phyloP scores from a whole-genome alignment of 2,888 invertebrate species.

The Rhimphoctona megacephalus region DNA sequence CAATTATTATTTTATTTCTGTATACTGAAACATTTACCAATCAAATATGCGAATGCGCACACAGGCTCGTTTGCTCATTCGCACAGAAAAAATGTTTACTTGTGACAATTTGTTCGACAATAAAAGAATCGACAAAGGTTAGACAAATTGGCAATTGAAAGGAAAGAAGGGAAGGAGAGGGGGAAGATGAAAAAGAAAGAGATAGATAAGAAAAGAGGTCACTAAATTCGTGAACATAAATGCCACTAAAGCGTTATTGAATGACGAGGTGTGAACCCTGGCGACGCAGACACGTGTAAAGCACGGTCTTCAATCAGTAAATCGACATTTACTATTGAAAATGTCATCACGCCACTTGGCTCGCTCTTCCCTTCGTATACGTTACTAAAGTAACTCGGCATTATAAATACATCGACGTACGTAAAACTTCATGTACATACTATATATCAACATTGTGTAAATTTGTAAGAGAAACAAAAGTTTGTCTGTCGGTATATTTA shows the following conservation, averaged over 20 bases:
- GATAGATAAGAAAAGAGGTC: slow-evolving; percentile 6
- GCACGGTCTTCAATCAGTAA: slow-evolving; percentile 43
- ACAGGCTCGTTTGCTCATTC: neutral
- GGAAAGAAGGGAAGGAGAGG: neutral
- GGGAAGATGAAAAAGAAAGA: slow-evolving; percentile 51
- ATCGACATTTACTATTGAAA: slow-evolving; percentile 61
- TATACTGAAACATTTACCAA: no score
- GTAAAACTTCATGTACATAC: neutral
- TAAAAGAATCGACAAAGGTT: neutral
- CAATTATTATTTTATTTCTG: no score
- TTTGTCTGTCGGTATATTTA: neutral
- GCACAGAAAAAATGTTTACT: neutral
- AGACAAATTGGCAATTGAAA: slow-evolving; percentile 13
- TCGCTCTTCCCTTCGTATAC: slow-evolving; percentile 13
- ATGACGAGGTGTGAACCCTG: slow-evolving; percentile 46
- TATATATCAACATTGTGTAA: neutral
- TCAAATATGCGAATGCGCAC: neutral
- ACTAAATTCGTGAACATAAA: slow-evolving; percentile 38
- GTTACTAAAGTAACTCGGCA: neutral
- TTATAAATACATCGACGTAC: neutral
- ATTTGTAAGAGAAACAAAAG: neutral
- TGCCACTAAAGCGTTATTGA: slow-evolving; percentile 7
- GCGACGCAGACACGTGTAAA: neutral
- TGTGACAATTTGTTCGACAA: neutral
- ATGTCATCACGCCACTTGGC: slow-evolving; percentile 54